Conservation (phyloP, 2,888 invertebrate genomes). For the Nyleta sp. region DNA sequence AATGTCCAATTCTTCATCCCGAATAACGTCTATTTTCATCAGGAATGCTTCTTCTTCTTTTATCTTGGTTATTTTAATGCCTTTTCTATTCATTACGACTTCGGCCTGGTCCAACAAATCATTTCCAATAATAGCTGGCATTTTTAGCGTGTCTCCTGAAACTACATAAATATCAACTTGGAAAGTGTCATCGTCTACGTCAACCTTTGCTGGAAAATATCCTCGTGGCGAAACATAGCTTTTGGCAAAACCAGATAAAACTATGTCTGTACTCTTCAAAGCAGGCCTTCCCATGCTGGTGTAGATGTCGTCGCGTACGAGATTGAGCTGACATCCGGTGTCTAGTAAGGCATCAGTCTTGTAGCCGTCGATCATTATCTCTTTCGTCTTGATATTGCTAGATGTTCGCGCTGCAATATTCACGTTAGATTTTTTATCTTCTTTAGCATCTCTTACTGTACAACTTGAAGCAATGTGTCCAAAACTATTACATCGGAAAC, state of each 20-base stretch:
- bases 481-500: background rate
- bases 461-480: background rate
- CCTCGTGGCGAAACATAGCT: background rate
- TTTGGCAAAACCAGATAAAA: conserved; percentile 42
- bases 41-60: background rate
- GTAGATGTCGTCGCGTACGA: background rate
- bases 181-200: conserved; percentile 10
- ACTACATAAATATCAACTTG: conserved; percentile 41
- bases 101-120: conserved; percentile 49
- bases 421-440: background rate
- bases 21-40: background rate
- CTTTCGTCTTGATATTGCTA: background rate
- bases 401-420: background rate
- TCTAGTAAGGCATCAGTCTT: conserved; percentile 14
- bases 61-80: conserved; percentile 10
- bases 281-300: conserved; percentile 14
- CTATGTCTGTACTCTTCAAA: conserved; percentile 29
- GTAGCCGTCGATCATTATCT: background rate
- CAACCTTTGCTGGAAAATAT: background rate
- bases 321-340: background rate
- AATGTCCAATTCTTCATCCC: background rate
- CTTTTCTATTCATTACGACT: conserved; percentile 3
- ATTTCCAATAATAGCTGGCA: conserved; percentile 43
- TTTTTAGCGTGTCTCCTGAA: conserved; percentile 34
- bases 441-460: background rate